Evolutionary conservation across 2,888 invertebrate genomes (phyloP).

Genomic region (Cataglyphis albicans): DNA sequence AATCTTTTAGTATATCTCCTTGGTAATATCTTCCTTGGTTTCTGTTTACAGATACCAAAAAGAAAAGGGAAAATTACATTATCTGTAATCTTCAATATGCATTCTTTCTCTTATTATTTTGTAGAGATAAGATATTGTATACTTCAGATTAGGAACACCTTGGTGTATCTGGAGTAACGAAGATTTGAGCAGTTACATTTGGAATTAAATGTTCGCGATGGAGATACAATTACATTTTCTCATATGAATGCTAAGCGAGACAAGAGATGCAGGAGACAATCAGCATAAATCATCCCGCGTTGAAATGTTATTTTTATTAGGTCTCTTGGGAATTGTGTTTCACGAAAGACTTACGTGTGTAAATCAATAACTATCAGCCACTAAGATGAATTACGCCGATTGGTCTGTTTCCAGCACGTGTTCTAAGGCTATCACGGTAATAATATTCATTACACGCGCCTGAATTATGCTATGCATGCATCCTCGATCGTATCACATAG

Average conservation of each 20-base stretch:
- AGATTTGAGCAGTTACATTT: not conserved
- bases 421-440: constrained; percentile 23
- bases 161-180: not conserved
- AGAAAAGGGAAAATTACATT: not conserved
- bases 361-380: constrained; percentile 58
- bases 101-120: not conserved
- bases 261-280: constrained; percentile 33
- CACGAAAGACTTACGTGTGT: constrained; percentile 40
- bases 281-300: constrained; percentile 52
- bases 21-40: not conserved
- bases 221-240: constrained; percentile 9
- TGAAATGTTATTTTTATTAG: constrained; percentile 49
- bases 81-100: not conserved
- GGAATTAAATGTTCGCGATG: not conserved
- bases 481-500: constrained; percentile 11
- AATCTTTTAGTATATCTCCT: not conserved
- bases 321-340: constrained; percentile 17
- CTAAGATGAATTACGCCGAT: constrained; percentile 53
- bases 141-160: not conserved
- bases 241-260: not conserved
- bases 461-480: constrained; percentile 30
- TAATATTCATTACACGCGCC: constrained; percentile 22
- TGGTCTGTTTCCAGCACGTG: not conserved
- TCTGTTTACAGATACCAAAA: not conserved
- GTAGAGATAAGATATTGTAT: not conserved